phyloP scores from a whole-genome alignment of 53 echinoderm and acorn worm genomes.

The Patiria pectinifera region DNA sequence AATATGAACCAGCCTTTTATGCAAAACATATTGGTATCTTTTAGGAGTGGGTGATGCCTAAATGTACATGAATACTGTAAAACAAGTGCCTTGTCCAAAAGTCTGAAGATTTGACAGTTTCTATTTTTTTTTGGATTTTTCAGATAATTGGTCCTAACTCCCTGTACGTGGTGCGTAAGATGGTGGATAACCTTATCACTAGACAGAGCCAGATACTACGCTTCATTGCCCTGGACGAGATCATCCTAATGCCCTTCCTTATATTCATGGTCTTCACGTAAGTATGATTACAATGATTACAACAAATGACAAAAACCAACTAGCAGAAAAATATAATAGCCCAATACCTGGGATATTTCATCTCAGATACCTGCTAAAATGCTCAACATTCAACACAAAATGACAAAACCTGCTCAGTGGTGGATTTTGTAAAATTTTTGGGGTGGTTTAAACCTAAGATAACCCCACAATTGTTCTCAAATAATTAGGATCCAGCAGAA shows the following conservation, averaged over 20 bases:
- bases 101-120: neutral
- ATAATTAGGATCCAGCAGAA: too few relatives aligned
- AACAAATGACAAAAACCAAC: neutral
- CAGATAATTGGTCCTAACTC: constrained; percentile 83
- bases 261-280: constrained; percentile 96
- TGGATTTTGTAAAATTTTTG: too few relatives aligned
- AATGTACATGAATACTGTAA: too few relatives aligned
- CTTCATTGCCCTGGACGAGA: constrained; percentile 94
- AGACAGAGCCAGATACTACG: constrained; percentile 85
- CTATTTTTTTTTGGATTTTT: neutral
- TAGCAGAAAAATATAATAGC: neutral
- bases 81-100: neutral
- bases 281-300: constrained; percentile 53
- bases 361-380: too few relatives aligned
- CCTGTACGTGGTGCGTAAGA: constrained; percentile 67
- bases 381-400: too few relatives aligned
- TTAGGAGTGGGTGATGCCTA: too few relatives aligned
- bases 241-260: constrained; percentile 88
- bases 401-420: too few relatives aligned
- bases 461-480: too few relatives aligned
- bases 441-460: too few relatives aligned
- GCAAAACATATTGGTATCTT: too few relatives aligned
- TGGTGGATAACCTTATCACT: constrained; percentile 83
- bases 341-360: too few relatives aligned
- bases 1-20: too few relatives aligned